Evolutionary conservation across 1,140 invertebrate species (phyloP).

Genomic region (Spodoptera litura): DNA sequence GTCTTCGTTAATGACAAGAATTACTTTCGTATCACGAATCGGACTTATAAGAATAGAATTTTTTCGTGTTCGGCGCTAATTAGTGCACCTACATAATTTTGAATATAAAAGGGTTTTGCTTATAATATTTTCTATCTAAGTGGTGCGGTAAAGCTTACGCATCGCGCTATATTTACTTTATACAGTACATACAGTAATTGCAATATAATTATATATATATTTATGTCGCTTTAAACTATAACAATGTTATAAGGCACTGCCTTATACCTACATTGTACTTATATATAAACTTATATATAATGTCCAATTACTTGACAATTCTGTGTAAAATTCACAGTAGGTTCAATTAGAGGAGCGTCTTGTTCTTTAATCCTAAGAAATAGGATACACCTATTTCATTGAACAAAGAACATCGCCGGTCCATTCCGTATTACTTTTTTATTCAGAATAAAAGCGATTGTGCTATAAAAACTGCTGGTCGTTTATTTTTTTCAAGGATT

Average conservation of each 20-base stretch:
- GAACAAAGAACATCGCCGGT: no score
- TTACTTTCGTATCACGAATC: no score
- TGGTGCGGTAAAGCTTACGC: constrained; percentile 23
- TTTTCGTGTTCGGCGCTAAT: neutral
- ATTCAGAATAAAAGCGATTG: neutral
- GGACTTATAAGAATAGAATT: neutral
- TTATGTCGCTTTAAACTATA: constrained; percentile 30
- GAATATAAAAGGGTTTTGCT: constrained; percentile 19
- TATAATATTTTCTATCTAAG: constrained; percentile 30
- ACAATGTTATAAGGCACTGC: constrained; percentile 67
- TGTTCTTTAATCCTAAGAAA: neutral
- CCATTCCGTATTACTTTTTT: neutral
- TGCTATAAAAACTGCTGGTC: neutral
- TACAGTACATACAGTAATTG: constrained; percentile 21
- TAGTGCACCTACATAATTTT: constrained; percentile 30
- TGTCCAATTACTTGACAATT: constrained; percentile 16
- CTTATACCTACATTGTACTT: constrained; percentile 56
- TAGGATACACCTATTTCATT: neutral
- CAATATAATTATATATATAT: constrained; percentile 12
- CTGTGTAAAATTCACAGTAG: constrained; percentile 2
- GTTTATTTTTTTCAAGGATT: neutral
- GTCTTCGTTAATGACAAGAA: no score
- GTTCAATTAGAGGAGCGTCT: neutral
- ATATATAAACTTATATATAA: constrained; percentile 24
- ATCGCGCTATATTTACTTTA: constrained; percentile 13